These are phyloP conservation scores for Scalopus aquaticus DNA, from an alignment of 2,113 vertebrate genomes.

Conservation along the genomic window DNA sequence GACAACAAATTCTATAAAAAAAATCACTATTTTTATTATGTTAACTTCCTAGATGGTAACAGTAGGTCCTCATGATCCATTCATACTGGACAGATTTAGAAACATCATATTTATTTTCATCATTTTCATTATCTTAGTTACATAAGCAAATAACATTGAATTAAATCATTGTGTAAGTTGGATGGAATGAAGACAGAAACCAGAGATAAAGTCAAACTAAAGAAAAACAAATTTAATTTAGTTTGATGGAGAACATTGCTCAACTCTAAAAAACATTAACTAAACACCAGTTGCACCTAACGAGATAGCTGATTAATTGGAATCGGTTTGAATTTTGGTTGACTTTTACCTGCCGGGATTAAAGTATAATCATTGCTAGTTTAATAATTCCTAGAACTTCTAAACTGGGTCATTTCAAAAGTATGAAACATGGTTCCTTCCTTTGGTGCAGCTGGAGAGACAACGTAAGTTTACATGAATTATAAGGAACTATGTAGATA, in stretches of 20 bases:
- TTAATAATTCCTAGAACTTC: not conserved
- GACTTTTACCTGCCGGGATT: not conserved
- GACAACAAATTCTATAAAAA: not conserved
- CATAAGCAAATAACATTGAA: slow-evolving; percentile 31
- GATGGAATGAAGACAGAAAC: not conserved
- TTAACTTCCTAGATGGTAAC: not conserved
- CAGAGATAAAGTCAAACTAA: not conserved
- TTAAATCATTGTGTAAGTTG: not conserved
- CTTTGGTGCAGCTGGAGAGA: not conserved
- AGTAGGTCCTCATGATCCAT: not conserved
- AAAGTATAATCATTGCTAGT: not conserved
- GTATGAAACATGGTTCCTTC: not conserved
- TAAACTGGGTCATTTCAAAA: not conserved
- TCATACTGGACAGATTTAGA: not conserved
- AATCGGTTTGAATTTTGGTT: not conserved
- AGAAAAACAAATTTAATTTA: not conserved
- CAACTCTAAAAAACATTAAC: slow-evolving; percentile 7
- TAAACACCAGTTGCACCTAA: not conserved
- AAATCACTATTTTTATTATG: not conserved
- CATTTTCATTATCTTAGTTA: not conserved
- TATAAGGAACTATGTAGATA: slow-evolving; percentile 6
- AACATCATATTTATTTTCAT: slow-evolving; percentile 18
- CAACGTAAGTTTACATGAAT: slow-evolving; percentile 1
- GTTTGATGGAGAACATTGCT: not conserved
- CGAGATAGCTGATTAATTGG: not conserved